These are phyloP conservation scores for Cryptoprocta ferox DNA, from an alignment of 2,797 vertebrate species.

Conservation along the genomic window DNA sequence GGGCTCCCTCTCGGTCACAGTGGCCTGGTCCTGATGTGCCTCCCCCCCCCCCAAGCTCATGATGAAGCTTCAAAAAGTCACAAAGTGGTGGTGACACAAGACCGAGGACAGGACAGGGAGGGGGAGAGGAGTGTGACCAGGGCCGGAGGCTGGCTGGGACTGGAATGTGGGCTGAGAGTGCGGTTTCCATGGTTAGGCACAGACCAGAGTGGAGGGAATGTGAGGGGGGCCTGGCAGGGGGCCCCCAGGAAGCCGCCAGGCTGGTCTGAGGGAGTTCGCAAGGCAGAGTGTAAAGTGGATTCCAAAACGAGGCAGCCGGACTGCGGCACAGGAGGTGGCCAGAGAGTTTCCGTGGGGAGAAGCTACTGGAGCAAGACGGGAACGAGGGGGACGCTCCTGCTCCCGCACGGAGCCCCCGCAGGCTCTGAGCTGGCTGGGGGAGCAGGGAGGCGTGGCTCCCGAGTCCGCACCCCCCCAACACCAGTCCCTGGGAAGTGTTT, in stretches of 20 bases:
- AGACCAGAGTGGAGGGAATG: neutral
- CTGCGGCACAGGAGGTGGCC: slow-evolving; percentile 7
- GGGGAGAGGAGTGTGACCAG: neutral
- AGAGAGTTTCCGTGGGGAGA: slow-evolving; percentile 46
- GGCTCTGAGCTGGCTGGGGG: neutral
- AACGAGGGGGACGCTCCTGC: rapidly evolving
- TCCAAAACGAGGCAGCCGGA: neutral
- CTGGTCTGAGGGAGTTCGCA: neutral
- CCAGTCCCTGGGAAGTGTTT: slow-evolving; percentile 16
- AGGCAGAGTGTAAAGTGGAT: neutral
- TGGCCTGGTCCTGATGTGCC: neutral
- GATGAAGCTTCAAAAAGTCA: neutral
- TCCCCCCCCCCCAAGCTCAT: neutral
- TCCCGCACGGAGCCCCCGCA: neutral
- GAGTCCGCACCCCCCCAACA: neutral
- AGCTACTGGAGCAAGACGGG: neutral
- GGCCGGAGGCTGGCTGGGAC: neutral
- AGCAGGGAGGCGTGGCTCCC: neutral
- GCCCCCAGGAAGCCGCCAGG: neutral
- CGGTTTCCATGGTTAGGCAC: neutral
- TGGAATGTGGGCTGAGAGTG: neutral
- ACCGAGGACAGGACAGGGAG: neutral
- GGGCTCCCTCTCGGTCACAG: neutral
- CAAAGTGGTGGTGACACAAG: neutral
- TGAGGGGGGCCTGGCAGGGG: neutral